Evolutionary conservation across 2,888 invertebrate species (phyloP).

Genomic region (Rhynchonema sp.): DNA sequence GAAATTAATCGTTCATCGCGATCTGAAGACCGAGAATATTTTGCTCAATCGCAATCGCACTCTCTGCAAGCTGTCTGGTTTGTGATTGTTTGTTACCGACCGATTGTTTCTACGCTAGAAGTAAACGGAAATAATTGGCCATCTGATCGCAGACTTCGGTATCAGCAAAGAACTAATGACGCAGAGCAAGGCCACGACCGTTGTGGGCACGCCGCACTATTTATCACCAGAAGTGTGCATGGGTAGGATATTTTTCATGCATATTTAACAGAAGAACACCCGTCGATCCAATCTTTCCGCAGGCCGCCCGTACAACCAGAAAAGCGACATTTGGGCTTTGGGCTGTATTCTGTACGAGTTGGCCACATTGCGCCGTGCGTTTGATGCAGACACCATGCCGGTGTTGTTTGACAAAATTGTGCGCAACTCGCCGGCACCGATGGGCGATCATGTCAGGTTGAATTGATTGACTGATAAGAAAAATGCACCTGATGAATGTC

Average conservation of each 20-base stretch:
- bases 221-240: constrained; percentile 65
- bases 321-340: constrained; percentile 67
- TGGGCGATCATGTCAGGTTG: not conserved
- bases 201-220: constrained; percentile 61
- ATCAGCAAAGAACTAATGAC: constrained; percentile 48
- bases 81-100: not conserved
- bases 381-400: constrained; percentile 35
- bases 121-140: too few species aligned
- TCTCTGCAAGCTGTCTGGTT: constrained; percentile 49
- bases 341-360: constrained; percentile 65
- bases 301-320: constrained; percentile 40
- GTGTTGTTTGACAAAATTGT: not conserved
- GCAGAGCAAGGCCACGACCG: constrained; percentile 35
- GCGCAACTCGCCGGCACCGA: not conserved
- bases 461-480: too few species aligned
- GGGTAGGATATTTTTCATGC: constrained; percentile 30
- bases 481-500: too few species aligned
- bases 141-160: constrained; percentile 50
- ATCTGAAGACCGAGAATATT: constrained; percentile 65
- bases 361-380: constrained; percentile 51
- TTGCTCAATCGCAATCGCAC: constrained; percentile 49
- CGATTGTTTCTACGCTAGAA: too few species aligned
- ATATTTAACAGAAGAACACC: not conserved
- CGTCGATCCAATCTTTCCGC: not conserved
- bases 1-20: constrained; percentile 56